A percentile compares a stretch with the other conserved stretches of the same genome.
Evolutionary conservation across 23 tunicate species (phyloP).

Genomic region (Diplosoma virens): DNA sequence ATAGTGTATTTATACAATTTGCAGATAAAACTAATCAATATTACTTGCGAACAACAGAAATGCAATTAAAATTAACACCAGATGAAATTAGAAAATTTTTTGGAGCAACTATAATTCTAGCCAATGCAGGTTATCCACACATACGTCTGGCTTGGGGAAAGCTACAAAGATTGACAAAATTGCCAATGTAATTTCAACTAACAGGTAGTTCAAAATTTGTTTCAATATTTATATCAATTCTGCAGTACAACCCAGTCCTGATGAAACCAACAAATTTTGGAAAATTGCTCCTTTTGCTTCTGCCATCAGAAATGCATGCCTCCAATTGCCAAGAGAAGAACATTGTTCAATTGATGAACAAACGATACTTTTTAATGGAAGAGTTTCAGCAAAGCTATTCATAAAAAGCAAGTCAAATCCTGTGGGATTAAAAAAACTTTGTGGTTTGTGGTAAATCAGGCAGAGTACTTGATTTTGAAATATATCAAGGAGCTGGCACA

Average conservation of each 20-base stretch:
- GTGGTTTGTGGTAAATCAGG: slow-evolving; percentile 6
- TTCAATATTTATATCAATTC: neutral
- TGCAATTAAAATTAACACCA: neutral
- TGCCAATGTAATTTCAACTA: neutral
- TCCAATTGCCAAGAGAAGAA: neutral
- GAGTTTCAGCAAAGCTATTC: neutral
- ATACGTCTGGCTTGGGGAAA: neutral
- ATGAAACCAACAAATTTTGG: neutral
- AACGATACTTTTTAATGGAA: slow-evolving; percentile 5
- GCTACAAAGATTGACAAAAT: neutral
- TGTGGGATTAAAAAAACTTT: slow-evolving; percentile 10
- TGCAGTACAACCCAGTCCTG: neutral
- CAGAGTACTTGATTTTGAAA: slow-evolving; percentile 10
- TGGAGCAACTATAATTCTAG: neutral
- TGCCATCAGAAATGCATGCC: slow-evolving; percentile 15
- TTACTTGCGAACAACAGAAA: slow-evolving; percentile 2
- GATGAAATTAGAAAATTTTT: slow-evolving; percentile 15
- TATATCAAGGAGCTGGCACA: slow-evolving; percentile 26
- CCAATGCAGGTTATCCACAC: neutral
- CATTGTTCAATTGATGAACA: slow-evolving; percentile 11
- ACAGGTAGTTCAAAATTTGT: slow-evolving; percentile 1
- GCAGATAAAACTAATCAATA: slow-evolving; percentile 5
- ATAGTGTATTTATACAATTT: neutral
- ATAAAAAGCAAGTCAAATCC: slow-evolving; percentile 1
- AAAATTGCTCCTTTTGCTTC: neutral